Evolutionary conservation across 2,888 invertebrate genomes (phyloP), one percentile per base, ranked within the genome.

Genomic region (Alsophila aescularia): DNA sequence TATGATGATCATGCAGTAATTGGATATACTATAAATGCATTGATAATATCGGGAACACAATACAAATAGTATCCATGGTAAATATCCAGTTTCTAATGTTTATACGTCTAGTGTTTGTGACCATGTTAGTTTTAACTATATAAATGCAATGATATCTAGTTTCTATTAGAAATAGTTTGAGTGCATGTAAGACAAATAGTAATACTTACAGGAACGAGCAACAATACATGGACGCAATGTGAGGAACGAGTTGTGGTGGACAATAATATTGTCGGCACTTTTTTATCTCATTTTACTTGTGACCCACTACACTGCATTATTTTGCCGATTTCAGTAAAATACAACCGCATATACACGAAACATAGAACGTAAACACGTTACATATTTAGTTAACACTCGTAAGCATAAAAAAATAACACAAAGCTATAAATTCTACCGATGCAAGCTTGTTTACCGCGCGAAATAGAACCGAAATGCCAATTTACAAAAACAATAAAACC

Each of bases 151-250:
- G n/a, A n/a, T n/a, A n/a, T n/a, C n/a, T n/a, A n/a, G n/a, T n/a
- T n/a, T n/a, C n/a, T n/a, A n/a, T n/a, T n/a, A n/a, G n/a, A n/a
- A n/a, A n/a, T n/a, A n/a, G n/a, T n/a, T n/a, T n/a, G n/a, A n/a
- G n/a, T n/a, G n/a, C n/a, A n/a, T n/a, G n/a, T n/a, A n/a, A n/a
- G n/a, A n/a, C n/a, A n/a, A n/a, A 3, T 16, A 31, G 4, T 16
- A 21, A 34, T 77, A 92, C 92, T 92, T 75, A 92, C 92, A 92
- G 89, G 73, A 92, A 89, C 61, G 92, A 92, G 77, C 92, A 92
- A 91, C 92, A 92, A 89, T 92, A 92, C 92, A 92, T 92, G 87
- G 91, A 90, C 84, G 85, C 83, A 74, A 71, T 71, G 70, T 78
- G 74, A 71, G 77, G 77, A 71, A 75, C 77, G 64, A 54, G 40